Evolutionary conservation across 2,797 vertebrate genomes (phyloP).

Genomic region (Netta rufina): DNA sequence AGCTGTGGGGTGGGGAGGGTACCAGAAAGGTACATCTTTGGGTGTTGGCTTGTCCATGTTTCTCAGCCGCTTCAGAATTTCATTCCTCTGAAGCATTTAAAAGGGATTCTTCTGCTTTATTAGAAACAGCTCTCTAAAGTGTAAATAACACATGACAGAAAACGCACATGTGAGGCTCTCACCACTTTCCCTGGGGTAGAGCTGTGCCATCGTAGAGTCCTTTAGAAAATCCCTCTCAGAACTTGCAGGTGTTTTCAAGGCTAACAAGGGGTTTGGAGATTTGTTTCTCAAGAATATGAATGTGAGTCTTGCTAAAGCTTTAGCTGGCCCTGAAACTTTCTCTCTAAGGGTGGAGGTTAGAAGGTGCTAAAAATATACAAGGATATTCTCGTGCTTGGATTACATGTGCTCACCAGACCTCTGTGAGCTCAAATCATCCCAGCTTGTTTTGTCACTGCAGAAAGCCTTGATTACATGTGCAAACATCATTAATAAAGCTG

Average conservation of each 20-base stretch:
- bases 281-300: not conserved
- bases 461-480: not conserved
- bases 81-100: not conserved
- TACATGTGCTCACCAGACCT: not conserved
- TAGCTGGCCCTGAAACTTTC: not conserved
- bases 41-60: not conserved
- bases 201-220: not conserved
- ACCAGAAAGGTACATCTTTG: not conserved
- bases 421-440: not conserved
- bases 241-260: not conserved
- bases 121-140: not conserved
- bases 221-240: not conserved
- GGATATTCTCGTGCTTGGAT: not conserved
- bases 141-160: not conserved
- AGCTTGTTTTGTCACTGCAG: not conserved
- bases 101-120: not conserved
- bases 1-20: not conserved
- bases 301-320: not conserved
- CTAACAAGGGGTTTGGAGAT: not conserved
- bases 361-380: not conserved
- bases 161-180: not conserved
- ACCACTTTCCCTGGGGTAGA: not conserved
- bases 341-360: not conserved
- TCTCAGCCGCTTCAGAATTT: not conserved
- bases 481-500: conserved; percentile 43